These are phyloP conservation scores for Drosophila bocki DNA, from an alignment of 1,140 invertebrate species.

Conservation along the genomic window DNA sequence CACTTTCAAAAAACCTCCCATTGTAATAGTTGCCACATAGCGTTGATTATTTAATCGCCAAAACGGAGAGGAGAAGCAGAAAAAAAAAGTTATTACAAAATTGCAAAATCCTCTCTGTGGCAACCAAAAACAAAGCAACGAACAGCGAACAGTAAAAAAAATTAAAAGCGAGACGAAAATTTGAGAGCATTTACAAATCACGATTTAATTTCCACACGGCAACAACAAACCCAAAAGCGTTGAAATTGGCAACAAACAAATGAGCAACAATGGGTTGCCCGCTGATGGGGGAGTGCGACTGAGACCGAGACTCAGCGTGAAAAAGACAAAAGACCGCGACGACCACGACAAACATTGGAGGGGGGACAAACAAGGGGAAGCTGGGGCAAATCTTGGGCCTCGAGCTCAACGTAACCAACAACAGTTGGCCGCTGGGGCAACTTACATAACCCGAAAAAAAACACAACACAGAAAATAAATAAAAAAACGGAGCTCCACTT, in stretches of 20 bases:
- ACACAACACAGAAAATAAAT: constrained; percentile 1
- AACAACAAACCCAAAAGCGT: constrained; percentile 67
- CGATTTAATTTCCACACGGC: constrained; percentile 76
- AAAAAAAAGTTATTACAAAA: constrained; percentile 75
- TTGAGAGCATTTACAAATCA: constrained; percentile 83
- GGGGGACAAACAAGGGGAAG: constrained; percentile 1
- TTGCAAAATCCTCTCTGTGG: constrained; percentile 63
- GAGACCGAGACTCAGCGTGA: constrained; percentile 49
- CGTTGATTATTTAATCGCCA: constrained; percentile 77
- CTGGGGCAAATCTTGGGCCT: constrained; percentile 52
- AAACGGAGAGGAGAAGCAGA: constrained; percentile 24
- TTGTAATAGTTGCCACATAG: constrained; percentile 65
- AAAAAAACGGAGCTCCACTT: constrained; percentile 66
- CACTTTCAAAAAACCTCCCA: constrained; percentile 41
- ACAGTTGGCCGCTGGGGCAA: constrained; percentile 67
- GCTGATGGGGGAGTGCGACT: not conserved
- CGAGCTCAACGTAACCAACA: constrained; percentile 70
- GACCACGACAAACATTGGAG: constrained; percentile 55
- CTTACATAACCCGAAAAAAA: constrained; percentile 64
- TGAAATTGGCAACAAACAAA: constrained; percentile 83
- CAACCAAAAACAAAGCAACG: constrained; percentile 25
- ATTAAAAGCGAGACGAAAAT: constrained; percentile 66
- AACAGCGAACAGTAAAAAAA: constrained; percentile 27
- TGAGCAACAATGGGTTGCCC: constrained; percentile 47
- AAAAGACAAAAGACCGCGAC: constrained; percentile 75